Evolutionary conservation across 92 coral and sea anemone species (phyloP).

Genomic region (Diadumene lineata): DNA sequence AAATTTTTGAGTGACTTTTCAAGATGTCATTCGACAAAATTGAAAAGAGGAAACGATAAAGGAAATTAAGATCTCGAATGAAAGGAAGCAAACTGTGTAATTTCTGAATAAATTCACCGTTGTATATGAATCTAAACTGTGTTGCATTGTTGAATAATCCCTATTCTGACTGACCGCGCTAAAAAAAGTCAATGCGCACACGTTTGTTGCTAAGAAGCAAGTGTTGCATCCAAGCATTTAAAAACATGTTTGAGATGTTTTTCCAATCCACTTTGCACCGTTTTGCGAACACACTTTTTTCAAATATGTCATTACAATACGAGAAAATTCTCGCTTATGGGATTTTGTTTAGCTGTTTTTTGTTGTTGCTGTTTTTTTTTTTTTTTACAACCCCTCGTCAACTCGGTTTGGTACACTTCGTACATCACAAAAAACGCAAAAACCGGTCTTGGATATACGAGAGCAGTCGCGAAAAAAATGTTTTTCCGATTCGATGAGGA

Average conservation of each 20-base stretch:
- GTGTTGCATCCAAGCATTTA: conserved; percentile 7
- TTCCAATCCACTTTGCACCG: background rate
- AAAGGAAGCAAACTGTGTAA: background rate
- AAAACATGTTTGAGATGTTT: conserved; percentile 1
- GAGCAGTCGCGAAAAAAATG: no score
- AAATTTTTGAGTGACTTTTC: background rate
- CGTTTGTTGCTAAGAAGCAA: conserved; percentile 26
- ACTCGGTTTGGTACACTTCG: no score
- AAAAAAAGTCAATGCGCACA: no score
- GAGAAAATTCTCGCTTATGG: background rate
- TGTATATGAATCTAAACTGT: background rate
- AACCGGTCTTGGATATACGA: no score
- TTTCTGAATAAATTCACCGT: background rate
- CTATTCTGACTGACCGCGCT: background rate
- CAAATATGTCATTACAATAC: background rate
- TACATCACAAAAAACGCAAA: no score
- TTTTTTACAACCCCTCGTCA: no score
- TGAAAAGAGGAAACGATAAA: background rate
- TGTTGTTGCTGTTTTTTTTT: no score
- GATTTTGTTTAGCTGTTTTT: background rate
- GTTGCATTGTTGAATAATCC: background rate
- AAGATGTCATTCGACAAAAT: background rate
- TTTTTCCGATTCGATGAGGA: no score
- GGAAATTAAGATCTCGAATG: background rate
- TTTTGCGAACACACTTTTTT: background rate